phyloP scores from a whole-genome alignment of 2,888 invertebrate species.

The Cosmia trapezina region DNA sequence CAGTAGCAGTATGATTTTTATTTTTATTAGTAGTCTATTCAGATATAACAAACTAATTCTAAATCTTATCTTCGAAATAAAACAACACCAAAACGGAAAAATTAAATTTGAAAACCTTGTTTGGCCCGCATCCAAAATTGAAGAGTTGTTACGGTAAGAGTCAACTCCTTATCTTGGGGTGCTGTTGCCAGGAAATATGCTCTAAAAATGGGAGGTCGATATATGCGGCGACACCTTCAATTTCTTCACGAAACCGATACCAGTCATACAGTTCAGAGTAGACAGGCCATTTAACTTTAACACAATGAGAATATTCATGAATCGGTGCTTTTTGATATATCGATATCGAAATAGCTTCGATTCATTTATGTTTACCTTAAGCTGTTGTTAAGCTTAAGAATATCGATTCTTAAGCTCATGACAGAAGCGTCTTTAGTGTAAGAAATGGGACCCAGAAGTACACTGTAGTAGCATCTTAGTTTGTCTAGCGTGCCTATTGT shows the following conservation, averaged over 20 bases:
- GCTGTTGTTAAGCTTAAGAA: too few species aligned
- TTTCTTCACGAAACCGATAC: neutral
- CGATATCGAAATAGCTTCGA: neutral
- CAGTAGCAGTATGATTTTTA: neutral
- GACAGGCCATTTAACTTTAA: neutral
- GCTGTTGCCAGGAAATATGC: neutral
- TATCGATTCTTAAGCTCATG: neutral
- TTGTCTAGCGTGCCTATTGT: neutral
- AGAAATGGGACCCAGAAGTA: too few species aligned
- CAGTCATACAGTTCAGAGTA: neutral
- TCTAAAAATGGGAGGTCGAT: neutral
- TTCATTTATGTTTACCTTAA: too few species aligned
- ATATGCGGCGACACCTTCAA: neutral
- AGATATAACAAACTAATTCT: neutral
- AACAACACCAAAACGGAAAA: neutral
- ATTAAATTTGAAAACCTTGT: constrained; percentile 15
- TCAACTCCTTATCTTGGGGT: neutral
- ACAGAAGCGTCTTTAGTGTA: neutral
- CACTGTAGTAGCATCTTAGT: neutral
- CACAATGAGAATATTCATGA: neutral
- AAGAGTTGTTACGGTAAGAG: constrained; percentile 28
- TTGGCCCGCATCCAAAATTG: constrained; percentile 49
- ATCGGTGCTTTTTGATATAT: neutral
- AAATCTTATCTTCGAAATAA: neutral
- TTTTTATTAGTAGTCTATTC: neutral